Conservation (phyloP, 2,113 vertebrate species). For the Crotalus tigris region DNA sequence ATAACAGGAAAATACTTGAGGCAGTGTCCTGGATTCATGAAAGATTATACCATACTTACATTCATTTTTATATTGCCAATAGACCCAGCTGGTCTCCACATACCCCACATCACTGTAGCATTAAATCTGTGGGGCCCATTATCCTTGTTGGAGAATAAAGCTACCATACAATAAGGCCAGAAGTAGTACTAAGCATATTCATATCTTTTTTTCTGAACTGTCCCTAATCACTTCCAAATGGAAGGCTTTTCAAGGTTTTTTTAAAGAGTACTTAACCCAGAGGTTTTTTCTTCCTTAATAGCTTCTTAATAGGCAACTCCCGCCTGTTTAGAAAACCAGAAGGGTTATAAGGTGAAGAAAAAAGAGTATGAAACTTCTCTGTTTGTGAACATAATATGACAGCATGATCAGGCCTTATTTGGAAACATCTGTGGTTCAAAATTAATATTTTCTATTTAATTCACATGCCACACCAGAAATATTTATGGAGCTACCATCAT, state of each 20-base stretch:
- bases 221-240: not conserved
- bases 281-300: not conserved
- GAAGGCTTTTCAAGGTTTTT: not conserved
- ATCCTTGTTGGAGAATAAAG: not conserved
- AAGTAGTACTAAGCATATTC: not conserved
- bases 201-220: not conserved
- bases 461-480: not conserved
- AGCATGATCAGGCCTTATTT: not conserved
- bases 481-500: not conserved
- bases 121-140: not conserved
- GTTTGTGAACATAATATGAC: not conserved
- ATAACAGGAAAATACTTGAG: not conserved
- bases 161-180: not conserved
- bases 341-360: not conserved
- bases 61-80: not conserved
- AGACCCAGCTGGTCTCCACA: not conserved
- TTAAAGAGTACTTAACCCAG: not conserved
- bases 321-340: not conserved
- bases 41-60: not conserved
- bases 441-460: not conserved
- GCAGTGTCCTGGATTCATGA: not conserved
- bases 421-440: not conserved
- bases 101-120: not conserved
- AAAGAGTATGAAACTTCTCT: not conserved
- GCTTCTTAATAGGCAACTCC: not conserved